Evolutionary conservation across 2,797 vertebrate species (phyloP).

Genomic region (Rallus crepitans): DNA sequence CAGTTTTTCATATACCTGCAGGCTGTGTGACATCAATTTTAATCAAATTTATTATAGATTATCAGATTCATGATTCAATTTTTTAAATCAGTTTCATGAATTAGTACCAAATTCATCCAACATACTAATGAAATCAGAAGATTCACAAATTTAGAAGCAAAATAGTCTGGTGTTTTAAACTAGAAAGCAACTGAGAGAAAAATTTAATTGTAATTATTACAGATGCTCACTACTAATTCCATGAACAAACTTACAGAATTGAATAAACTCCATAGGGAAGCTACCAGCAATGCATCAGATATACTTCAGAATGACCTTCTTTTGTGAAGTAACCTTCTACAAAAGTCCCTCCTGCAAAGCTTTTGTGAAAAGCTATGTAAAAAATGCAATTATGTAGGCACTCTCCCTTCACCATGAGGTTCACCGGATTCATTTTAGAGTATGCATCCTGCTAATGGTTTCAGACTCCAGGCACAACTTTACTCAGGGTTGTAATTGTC

Average conservation of each 20-base stretch:
- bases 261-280: neutral
- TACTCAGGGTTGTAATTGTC: accelerated
- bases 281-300: neutral
- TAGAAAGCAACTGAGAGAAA: neutral
- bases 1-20: neutral
- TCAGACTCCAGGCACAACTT: neutral
- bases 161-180: neutral
- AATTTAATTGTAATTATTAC: neutral
- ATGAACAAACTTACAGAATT: neutral
- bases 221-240: neutral
- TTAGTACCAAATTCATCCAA: neutral
- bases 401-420: neutral
- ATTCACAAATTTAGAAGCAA: neutral
- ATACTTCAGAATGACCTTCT: neutral
- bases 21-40: neutral
- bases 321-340: neutral
- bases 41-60: neutral
- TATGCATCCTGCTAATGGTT: neutral
- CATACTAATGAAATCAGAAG: neutral
- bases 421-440: neutral
- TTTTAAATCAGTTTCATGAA: neutral
- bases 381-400: neutral
- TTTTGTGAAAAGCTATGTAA: slow-evolving; percentile 34
- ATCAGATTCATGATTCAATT: neutral
- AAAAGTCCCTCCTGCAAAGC: neutral